Evolutionary conservation across 37 sponge, comb jelly and placozoan genomes (phyloP).

Genomic region (Chondrilla cf. caribensis): DNA sequence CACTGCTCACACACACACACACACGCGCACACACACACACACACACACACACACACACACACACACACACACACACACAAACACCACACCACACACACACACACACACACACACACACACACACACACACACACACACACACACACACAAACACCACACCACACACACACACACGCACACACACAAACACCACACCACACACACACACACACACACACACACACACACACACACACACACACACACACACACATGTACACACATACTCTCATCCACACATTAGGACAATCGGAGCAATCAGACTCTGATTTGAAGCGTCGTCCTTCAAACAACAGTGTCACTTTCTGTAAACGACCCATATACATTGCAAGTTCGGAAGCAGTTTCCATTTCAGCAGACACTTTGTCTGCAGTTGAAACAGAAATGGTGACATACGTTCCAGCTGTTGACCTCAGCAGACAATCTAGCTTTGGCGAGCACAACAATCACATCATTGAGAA

Average conservation of each 20-base stretch:
- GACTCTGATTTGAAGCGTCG: background rate
- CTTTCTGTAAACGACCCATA: slow-evolving; percentile 5
- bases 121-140: slow-evolving; percentile 10
- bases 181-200: no score
- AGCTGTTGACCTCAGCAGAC: background rate
- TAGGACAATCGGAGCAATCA: background rate
- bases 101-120: background rate
- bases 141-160: background rate
- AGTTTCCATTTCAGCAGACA: background rate
- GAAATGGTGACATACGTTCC: background rate
- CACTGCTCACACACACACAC: background rate
- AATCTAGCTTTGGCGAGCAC: background rate
- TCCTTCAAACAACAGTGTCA: slow-evolving; percentile 1
- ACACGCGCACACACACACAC: background rate
- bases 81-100: background rate
- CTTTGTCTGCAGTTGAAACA: background rate
- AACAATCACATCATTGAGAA: background rate
- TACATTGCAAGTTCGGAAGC: background rate
- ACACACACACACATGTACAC: background rate
- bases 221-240: background rate
- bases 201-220: no score
- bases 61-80: background rate
- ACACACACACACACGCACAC: background rate
- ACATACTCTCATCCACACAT: no score
- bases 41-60: background rate